Percentiles rank a stretch among this genome's conserved stretches.
phyloP scores from a whole-genome alignment of 2,113 vertebrate genomes.

The Atractosteus spatula region DNA sequence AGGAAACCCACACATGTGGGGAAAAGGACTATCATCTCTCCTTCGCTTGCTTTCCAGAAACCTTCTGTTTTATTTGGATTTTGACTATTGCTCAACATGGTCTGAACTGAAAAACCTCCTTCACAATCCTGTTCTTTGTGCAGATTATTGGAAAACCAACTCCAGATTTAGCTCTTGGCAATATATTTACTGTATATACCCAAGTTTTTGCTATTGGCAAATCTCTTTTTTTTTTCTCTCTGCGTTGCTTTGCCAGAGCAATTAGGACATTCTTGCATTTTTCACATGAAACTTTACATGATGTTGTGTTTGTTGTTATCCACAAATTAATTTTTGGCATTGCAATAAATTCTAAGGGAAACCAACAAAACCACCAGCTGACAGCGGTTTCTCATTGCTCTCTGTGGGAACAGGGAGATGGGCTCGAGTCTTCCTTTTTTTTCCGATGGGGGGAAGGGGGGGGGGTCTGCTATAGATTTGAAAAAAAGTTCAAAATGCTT shows the following conservation, averaged over 20 bases:
- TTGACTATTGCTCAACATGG: constrained; percentile 15
- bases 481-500: no score
- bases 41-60: no score
- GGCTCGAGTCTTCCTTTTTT: neutral
- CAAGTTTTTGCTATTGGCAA: constrained; percentile 17
- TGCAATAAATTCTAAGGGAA: constrained; percentile 65
- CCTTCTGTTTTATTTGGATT: constrained; percentile 14
- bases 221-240: neutral
- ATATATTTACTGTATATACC: neutral
- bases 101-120: constrained; percentile 3
- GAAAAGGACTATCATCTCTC: neutral
- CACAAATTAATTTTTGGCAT: constrained; percentile 75
- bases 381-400: constrained; percentile 31
- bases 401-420: neutral
- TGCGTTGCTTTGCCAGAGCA: constrained; percentile 52
- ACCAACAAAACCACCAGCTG: constrained; percentile 60
- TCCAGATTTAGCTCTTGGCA: constrained; percentile 29
- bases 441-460: neutral
- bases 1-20: constrained; percentile 11
- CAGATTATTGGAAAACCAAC: constrained; percentile 26
- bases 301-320: constrained; percentile 65
- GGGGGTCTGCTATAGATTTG: neutral
- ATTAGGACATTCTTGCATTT: constrained; percentile 67
- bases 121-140: constrained; percentile 23
- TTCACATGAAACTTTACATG: constrained; percentile 57